A percentile compares a stretch with the other conserved stretches of the same genome.
Conservation (phyloP, 2,113 vertebrate species). For the Panthera leo region DNA sequence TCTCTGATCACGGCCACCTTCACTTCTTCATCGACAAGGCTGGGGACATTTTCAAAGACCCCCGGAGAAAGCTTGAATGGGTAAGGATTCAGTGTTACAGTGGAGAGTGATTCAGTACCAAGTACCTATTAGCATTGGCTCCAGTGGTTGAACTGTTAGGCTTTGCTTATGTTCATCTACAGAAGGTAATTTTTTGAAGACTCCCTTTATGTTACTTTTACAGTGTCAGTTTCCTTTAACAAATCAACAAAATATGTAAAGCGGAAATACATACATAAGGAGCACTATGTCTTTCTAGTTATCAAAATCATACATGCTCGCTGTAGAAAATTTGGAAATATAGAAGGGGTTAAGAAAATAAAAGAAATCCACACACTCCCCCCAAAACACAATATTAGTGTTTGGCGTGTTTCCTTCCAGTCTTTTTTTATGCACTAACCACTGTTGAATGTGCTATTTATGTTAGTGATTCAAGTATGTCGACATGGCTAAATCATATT, state of each 20-base stretch:
- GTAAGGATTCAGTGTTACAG: slow-evolving; percentile 56
- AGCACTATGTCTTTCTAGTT: not conserved
- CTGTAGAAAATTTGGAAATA: not conserved
- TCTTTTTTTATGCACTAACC: not conserved
- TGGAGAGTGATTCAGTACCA: not conserved
- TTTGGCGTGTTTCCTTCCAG: slow-evolving; percentile 2
- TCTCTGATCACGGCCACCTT: slow-evolving; percentile 98
- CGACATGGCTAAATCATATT: slow-evolving; percentile 77
- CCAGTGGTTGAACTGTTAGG: not conserved
- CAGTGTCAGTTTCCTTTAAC: not conserved
- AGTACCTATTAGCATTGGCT: not conserved
- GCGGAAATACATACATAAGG: not conserved
- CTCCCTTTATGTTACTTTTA: not conserved
- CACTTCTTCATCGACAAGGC: slow-evolving; percentile 96
- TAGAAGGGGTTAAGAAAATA: not conserved
- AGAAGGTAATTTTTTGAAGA: not conserved
- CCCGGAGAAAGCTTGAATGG: slow-evolving; percentile 92
- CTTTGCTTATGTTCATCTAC: not conserved
- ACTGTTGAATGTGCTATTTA: slow-evolving; percentile 61
- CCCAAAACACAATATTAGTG: not conserved
- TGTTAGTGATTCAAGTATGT: slow-evolving; percentile 71
- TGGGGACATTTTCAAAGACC: slow-evolving; percentile 94
- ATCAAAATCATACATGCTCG: not conserved
- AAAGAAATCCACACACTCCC: slow-evolving; percentile 5
- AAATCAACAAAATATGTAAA: slow-evolving; percentile 44